These are phyloP conservation scores for Pemphredon lugubris DNA, from an alignment of 2,888 invertebrate species.

Conservation along the genomic window DNA sequence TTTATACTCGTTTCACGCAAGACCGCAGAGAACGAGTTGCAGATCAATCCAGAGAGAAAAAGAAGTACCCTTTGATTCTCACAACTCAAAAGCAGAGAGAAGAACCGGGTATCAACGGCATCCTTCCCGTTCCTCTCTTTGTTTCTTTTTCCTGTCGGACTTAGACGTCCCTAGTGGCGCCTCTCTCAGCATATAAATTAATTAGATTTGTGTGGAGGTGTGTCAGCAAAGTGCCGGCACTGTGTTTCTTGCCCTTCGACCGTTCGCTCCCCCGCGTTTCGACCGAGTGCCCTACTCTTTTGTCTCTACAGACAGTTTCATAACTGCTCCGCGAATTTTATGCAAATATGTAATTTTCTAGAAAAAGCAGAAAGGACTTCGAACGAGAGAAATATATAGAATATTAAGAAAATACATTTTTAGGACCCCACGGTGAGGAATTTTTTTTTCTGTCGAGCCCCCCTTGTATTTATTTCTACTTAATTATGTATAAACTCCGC, in stretches of 20 bases:
- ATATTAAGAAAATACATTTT: not conserved
- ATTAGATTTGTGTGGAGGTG: constrained; percentile 81
- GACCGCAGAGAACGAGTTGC: constrained; percentile 2
- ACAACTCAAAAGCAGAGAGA: constrained; percentile 18
- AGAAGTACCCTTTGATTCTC: constrained; percentile 20
- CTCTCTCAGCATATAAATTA: constrained; percentile 79
- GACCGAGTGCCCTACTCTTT: constrained; percentile 48
- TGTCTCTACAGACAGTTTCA: constrained; percentile 62
- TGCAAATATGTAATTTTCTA: too few relatives aligned
- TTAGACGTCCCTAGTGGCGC: constrained; percentile 73
- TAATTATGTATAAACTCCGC: too few relatives aligned
- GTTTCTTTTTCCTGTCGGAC: constrained; percentile 52
- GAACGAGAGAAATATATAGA: not conserved
- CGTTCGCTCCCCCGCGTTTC: constrained; percentile 55
- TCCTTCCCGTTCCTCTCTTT: constrained; percentile 22
- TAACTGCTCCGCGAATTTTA: constrained; percentile 21
- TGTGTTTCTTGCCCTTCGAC: constrained; percentile 61
- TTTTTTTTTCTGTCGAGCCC: too few relatives aligned
- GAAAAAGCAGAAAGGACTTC: too few relatives aligned
- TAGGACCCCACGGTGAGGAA: not conserved
- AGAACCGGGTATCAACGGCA: constrained; percentile 13
- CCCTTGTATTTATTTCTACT: too few relatives aligned
- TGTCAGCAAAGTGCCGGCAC: constrained; percentile 73
- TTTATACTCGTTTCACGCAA: not conserved
- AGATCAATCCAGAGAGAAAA: constrained; percentile 4